Base-by-base conservation (phyloP, 35 echinoderm and acorn worm genomes). In the Lytechinus pictus region DNA sequence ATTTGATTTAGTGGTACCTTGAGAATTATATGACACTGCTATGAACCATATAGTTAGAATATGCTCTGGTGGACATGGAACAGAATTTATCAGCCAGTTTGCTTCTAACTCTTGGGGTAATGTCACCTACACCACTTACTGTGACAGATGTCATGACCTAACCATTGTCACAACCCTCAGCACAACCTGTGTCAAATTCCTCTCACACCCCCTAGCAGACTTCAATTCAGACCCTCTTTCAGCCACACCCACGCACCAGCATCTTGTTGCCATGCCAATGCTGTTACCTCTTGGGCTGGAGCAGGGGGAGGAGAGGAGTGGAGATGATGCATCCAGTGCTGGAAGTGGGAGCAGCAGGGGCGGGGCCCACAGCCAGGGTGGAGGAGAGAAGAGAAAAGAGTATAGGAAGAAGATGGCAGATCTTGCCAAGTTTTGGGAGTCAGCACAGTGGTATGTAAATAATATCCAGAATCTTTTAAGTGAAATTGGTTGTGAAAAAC, bases 331-430 rank as follows among this genome's bases (percentile, higher is more conserved):
- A 4, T 90, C 88, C 27, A 90, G 28, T 12, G 52, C 44, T 28
- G 52, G 88, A 13, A 90, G 88, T 27, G 92, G 92, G 3, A 54
- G 52, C 5, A 57, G 92, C 14, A 57, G n/a, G 55, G 54, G 92
- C 11, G 92, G 54, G 14, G 55, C 53, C 13, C 53, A 55, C n/a
- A 44, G 92, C 54, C 54, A 93, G 53, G 52, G 27, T 16, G 92
- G 92, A 54, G 92, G 10, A 19, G 5, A 57, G 92, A 57, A 54
- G 92, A 54, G 92, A 6, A 93, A 93, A 9, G 54, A 57, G 92
- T 93, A 93, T 93, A 53, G 92, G 29, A 54, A 93, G 92, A 93
- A 93, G 28, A 93, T 93, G 92, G 92, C 92, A 9, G 92, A 93
- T 28, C 54, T 93, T 33, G 92, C 92, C 92, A 93, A 93, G n/a